These are phyloP conservation scores for Diarsia dahlii DNA, from an alignment of 2,888 invertebrate species.

Conservation along the genomic window DNA sequence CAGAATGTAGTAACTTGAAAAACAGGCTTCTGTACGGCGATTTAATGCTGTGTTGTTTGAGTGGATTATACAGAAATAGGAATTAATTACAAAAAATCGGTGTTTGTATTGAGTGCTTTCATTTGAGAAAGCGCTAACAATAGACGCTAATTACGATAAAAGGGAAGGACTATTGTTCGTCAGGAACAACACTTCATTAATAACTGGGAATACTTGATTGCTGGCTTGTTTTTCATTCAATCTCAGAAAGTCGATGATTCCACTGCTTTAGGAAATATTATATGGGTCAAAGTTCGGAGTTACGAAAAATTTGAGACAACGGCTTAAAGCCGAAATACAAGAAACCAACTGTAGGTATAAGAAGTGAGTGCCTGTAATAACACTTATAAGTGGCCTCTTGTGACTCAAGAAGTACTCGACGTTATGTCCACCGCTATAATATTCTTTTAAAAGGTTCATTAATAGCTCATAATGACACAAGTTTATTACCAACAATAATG, in stretches of 20 bases:
- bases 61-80: background rate
- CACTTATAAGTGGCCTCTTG: background rate
- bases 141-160: constrained; percentile 22
- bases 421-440: background rate
- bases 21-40: too few species aligned
- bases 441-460: background rate
- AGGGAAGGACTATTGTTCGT: constrained; percentile 14
- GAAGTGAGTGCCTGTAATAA: background rate
- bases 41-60: background rate
- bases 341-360: background rate
- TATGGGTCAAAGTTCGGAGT: background rate
- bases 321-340: background rate
- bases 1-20: too few species aligned
- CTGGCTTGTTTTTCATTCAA: constrained; percentile 9
- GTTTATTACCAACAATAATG: background rate
- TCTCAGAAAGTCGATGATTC: background rate
- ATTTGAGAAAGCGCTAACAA: constrained; percentile 20
- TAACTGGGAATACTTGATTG: constrained; percentile 17
- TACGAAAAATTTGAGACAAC: background rate
- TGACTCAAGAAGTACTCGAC: background rate
- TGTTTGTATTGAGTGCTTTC: constrained; percentile 1
- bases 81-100: background rate
- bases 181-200: constrained; percentile 18
- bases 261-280: background rate
- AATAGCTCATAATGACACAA: background rate